A percentile compares a stretch with the other conserved stretches of the same genome.
Conservation (phyloP, 2,113 vertebrate species). For the Marmota monax region DNA sequence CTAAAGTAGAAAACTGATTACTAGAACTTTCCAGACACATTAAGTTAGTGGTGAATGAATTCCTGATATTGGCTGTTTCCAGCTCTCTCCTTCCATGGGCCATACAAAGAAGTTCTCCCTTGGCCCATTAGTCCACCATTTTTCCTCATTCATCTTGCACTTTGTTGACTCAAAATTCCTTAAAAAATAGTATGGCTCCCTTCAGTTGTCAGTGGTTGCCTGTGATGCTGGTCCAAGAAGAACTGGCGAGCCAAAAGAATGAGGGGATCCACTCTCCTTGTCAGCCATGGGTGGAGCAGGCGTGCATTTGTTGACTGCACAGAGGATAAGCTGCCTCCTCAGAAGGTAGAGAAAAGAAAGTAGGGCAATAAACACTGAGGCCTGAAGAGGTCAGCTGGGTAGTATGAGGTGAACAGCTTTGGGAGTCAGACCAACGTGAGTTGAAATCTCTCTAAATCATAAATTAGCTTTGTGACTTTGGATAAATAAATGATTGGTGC, state of each 20-base stretch:
- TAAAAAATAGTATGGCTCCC: not conserved
- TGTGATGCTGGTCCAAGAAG: not conserved
- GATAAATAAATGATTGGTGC: not conserved
- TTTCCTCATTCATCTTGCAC: not conserved
- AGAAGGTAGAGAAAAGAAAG: fast-evolving
- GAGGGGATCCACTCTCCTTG: not conserved
- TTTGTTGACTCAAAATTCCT: slow-evolving; percentile 6
- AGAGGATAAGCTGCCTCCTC: not conserved
- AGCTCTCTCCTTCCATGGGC: not conserved
- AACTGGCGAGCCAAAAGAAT: not conserved
- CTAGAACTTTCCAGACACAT: slow-evolving; percentile 22
- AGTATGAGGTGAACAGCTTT: not conserved
- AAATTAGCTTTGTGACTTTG: not conserved
- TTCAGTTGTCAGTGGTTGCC: not conserved
- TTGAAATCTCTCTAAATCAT: not conserved
- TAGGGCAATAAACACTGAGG: no score
- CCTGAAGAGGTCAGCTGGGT: fast-evolving
- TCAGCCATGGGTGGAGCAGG: not conserved
- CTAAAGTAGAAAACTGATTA: slow-evolving; percentile 23
- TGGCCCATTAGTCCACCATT: not conserved
- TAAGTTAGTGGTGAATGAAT: not conserved
- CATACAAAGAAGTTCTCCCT: not conserved
- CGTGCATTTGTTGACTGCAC: not conserved
- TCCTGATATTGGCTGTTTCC: not conserved
- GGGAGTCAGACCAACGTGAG: not conserved